A percentile compares a stretch with the other conserved stretches of the same genome.
Conservation (phyloP, 37 sponge, comb jelly and placozoan genomes). For the Beroe forskalii region DNA sequence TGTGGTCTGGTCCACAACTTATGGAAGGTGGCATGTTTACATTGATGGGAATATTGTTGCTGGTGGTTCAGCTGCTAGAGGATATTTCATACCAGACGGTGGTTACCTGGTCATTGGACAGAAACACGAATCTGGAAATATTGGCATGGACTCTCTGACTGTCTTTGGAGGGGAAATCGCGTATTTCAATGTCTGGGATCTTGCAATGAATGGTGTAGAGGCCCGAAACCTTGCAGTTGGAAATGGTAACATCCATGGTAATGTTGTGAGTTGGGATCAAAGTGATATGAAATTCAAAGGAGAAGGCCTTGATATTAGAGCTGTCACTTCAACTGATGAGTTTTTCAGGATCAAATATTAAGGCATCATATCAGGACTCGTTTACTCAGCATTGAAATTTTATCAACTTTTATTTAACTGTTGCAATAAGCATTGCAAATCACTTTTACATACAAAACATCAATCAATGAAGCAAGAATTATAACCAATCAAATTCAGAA, state of each 20-base stretch:
- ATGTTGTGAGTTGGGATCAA: slow-evolving; percentile 43
- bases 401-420: no score
- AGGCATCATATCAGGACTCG: background rate
- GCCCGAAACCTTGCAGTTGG: background rate
- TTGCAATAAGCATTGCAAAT: no score
- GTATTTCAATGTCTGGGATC: slow-evolving; percentile 47
- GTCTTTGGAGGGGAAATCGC: slow-evolving; percentile 20
- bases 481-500: no score
- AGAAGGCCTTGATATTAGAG: background rate
- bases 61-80: background rate
- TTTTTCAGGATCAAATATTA: background rate
- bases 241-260: background rate
- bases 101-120: slow-evolving; percentile 23
- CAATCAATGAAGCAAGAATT: no score
- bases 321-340: slow-evolving; percentile 9
- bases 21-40: slow-evolving; percentile 54
- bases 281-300: slow-evolving; percentile 17
- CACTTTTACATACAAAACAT: no score
- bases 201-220: slow-evolving; percentile 22
- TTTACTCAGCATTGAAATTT: background rate
- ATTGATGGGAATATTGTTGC: slow-evolving; percentile 35
- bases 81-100: background rate
- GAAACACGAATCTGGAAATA: background rate
- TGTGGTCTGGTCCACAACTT: background rate
- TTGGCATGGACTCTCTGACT: background rate